Evolutionary conservation across 2,888 invertebrate genomes (phyloP).

Genomic region (Agelastica alni): DNA sequence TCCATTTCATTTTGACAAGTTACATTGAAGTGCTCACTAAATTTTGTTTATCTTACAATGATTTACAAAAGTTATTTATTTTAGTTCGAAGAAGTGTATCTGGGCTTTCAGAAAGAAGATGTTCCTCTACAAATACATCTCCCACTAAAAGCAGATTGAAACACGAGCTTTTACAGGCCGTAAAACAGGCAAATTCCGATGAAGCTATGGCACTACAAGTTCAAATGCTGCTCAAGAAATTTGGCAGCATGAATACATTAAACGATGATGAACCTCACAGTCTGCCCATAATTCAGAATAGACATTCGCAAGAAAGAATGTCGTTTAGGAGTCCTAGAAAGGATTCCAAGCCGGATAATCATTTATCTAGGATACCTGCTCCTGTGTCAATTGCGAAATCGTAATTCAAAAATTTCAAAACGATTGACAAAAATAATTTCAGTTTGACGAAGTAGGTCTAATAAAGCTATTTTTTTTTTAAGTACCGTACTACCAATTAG

Average conservation of each 20-base stretch:
- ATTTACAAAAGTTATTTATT: too few species aligned
- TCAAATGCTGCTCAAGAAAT: conserved; percentile 69
- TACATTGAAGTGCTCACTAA: too few species aligned
- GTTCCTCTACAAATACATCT: conserved; percentile 64
- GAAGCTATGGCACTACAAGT: conserved; percentile 74
- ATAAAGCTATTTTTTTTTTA: too few species aligned
- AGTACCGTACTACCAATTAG: too few species aligned
- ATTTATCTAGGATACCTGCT: conserved; percentile 61
- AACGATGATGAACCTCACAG: conserved; percentile 66
- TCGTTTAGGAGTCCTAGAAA: conserved; percentile 58
- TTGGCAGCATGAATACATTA: conserved; percentile 62
- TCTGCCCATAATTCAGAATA: conserved; percentile 24
- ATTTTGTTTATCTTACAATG: conserved; percentile 48
- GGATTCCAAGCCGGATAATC: conserved; percentile 59
- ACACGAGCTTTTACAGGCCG: conserved; percentile 72
- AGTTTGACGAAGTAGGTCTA: too few species aligned
- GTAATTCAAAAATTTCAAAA: conserved; percentile 21
- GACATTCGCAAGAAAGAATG: conserved; percentile 38
- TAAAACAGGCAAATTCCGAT: conserved; percentile 74
- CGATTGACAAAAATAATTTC: too few species aligned
- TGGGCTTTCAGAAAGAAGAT: conserved; percentile 54
- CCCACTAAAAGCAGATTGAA: conserved; percentile 69
- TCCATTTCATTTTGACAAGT: too few species aligned
- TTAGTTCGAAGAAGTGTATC: conserved; percentile 55
- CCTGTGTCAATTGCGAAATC: conserved; percentile 46